These are phyloP conservation scores for Pangasius sanitwongsei DNA, from an alignment of 2,797 vertebrate species.

Conservation along the genomic window DNA sequence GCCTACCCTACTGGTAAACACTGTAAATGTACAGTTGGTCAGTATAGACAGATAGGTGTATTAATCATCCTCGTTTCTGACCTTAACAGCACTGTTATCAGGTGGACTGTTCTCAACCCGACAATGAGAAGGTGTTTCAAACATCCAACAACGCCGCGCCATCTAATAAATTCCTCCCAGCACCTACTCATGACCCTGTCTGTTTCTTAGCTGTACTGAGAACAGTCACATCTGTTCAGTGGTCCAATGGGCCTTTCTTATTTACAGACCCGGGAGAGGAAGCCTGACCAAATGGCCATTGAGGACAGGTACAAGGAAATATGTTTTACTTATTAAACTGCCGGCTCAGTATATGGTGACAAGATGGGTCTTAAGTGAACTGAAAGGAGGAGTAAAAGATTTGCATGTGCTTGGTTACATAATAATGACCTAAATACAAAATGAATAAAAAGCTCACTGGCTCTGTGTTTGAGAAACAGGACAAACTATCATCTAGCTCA, in stretches of 20 bases:
- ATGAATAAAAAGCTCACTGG: background rate
- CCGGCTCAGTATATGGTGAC: background rate
- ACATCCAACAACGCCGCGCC: too few relatives aligned
- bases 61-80: background rate
- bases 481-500: background rate
- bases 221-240: background rate
- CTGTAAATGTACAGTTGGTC: background rate
- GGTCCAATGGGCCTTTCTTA: background rate
- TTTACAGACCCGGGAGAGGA: background rate
- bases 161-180: too few relatives aligned
- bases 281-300: background rate
- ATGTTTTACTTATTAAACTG: background rate
- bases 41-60: background rate
- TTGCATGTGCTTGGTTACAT: background rate
- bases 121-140: background rate
- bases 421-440: background rate
- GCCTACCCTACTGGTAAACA: background rate
- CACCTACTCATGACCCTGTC: background rate
- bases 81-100: too few relatives aligned
- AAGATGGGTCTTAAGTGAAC: background rate
- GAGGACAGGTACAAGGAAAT: background rate
- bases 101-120: too few relatives aligned
- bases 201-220: background rate
- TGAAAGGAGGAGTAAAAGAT: background rate
- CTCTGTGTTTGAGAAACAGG: background rate